phyloP scores from a whole-genome alignment of 2,113 vertebrate genomes.

The Speoplatyrhinus poulsoni region DNA sequence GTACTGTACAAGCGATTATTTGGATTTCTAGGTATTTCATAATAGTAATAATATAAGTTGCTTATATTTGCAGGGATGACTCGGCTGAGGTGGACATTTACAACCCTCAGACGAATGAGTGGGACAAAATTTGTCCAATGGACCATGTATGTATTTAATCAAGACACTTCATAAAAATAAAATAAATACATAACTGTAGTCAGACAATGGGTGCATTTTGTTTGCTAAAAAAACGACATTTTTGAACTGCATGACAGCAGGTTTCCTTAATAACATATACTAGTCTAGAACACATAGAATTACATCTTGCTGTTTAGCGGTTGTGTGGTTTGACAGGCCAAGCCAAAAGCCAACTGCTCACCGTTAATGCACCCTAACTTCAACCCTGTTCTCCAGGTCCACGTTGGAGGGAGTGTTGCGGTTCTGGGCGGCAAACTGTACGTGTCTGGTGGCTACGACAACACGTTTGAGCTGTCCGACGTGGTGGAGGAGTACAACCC shows the following conservation, averaged over 20 bases:
- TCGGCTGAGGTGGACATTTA: constrained; percentile 93
- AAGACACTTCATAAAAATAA: neutral
- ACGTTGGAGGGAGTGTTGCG: constrained; percentile 91
- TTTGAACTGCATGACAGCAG: neutral
- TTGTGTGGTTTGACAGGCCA: too few species aligned
- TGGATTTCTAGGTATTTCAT: too few species aligned
- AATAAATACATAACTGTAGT: neutral
- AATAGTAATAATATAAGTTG: neutral
- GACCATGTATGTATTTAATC: constrained; percentile 84
- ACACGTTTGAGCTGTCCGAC: constrained; percentile 92
- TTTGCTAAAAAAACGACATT: neutral
- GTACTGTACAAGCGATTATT: too few species aligned
- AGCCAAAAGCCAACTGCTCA: too few species aligned
- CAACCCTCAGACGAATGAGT: constrained; percentile 88
- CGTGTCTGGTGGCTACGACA: constrained; percentile 95
- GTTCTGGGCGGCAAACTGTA: constrained; percentile 89
- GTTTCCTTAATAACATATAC: too few species aligned
- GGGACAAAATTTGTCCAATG: constrained; percentile 94
- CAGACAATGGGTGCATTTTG: neutral
- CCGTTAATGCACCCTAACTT: neutral
- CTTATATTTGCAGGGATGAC: constrained; percentile 82
- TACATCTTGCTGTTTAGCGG: too few species aligned
- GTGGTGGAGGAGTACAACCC: constrained; percentile 92
- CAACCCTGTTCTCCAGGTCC: constrained; percentile 77
- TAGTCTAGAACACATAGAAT: too few species aligned